phyloP scores from a whole-genome alignment of 2,797 vertebrate genomes.

The Argyrosomus regius region DNA sequence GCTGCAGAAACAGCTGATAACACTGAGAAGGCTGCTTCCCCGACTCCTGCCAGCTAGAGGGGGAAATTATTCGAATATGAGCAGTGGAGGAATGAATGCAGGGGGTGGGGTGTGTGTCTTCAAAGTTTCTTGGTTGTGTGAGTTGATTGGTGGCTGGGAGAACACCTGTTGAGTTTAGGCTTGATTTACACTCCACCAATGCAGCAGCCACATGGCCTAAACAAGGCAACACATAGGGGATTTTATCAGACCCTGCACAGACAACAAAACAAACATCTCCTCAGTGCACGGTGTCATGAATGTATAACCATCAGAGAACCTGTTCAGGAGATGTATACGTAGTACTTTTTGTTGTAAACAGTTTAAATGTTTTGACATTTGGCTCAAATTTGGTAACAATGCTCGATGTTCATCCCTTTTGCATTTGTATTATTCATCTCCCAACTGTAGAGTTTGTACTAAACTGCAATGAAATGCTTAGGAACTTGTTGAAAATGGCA shows the following conservation, averaged over 20 bases:
- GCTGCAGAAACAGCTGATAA: constrained; percentile 34
- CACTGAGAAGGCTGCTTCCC: constrained; percentile 59
- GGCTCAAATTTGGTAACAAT: constrained; percentile 40
- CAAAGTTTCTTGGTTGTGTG: constrained; percentile 57
- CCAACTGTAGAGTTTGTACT: constrained; percentile 72
- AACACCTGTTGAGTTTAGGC: constrained; percentile 70
- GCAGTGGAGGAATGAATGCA: constrained; percentile 46
- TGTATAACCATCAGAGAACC: constrained; percentile 54
- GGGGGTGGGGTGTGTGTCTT: constrained; percentile 14
- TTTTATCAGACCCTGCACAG: constrained; percentile 59
- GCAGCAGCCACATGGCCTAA: constrained; percentile 67
- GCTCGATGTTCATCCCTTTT: constrained; percentile 53
- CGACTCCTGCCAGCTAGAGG: constrained; percentile 76
- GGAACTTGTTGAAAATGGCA: constrained; percentile 66
- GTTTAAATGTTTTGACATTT: constrained; percentile 47
- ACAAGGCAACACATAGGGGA: constrained; percentile 59
- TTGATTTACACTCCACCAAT: constrained; percentile 67
- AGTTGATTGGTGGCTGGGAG: constrained; percentile 58
- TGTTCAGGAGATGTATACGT: constrained; percentile 51
- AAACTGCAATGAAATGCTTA: constrained; percentile 75
- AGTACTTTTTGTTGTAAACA: constrained; percentile 60
- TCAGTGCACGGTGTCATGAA: constrained; percentile 52
- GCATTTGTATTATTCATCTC: constrained; percentile 62
- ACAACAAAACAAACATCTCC: constrained; percentile 61
- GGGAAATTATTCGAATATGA: constrained; percentile 18